Percentiles rank a stretch among this genome's conserved stretches.
Evolutionary conservation across 2,888 invertebrate species (phyloP).

Genomic region (Parnassius apollo): DNA sequence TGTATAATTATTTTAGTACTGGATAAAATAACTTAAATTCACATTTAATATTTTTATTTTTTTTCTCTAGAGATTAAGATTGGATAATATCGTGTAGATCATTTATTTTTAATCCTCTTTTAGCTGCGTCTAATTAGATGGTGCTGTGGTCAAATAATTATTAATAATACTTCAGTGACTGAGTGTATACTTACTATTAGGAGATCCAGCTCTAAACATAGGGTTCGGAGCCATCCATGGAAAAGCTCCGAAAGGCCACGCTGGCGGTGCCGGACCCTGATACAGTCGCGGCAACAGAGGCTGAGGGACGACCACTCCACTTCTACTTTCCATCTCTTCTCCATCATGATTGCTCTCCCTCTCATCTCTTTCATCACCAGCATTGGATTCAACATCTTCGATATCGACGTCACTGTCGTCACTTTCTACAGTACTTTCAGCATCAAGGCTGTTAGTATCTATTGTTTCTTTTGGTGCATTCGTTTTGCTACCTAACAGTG

Average conservation of each 20-base stretch:
- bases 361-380: conserved; percentile 68
- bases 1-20: too few relatives aligned
- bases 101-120: too few relatives aligned
- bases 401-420: conserved; percentile 78
- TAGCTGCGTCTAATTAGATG: too few relatives aligned
- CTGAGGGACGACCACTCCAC: conserved; percentile 85
- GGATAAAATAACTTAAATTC: too few relatives aligned
- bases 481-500: conserved; percentile 74
- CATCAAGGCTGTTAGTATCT: conserved; percentile 65
- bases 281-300: conserved; percentile 83
- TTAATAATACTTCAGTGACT: not conserved
- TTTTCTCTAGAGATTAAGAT: too few relatives aligned
- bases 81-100: too few relatives aligned
- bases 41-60: too few relatives aligned
- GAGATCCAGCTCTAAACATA: conserved; percentile 81
- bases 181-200: conserved; percentile 75
- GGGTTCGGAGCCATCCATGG: conserved; percentile 84
- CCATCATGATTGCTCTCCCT: conserved; percentile 67
- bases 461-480: conserved; percentile 55
- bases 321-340: conserved; percentile 67
- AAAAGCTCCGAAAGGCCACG: conserved; percentile 84
- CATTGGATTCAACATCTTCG: conserved; percentile 70
- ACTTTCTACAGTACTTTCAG: conserved; percentile 63
- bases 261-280: conserved; percentile 76
- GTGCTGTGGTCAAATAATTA: too few relatives aligned